Evolutionary conservation across 2,113 vertebrate genomes (phyloP), one percentile per base, ranked within the genome.

Genomic region (Sceloporus tristichus): DNA sequence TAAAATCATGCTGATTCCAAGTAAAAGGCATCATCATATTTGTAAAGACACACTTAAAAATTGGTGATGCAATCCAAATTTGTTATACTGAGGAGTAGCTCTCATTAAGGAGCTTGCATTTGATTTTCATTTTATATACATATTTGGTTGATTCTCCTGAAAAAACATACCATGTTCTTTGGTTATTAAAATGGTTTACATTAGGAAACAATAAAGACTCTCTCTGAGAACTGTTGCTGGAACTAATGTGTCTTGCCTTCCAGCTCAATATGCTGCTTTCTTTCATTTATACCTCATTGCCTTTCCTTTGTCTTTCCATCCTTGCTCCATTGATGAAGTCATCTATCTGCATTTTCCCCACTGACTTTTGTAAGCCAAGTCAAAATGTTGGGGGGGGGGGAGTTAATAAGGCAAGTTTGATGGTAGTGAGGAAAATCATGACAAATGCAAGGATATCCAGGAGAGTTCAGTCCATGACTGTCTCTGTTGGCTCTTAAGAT

Each of bases 301-400:
- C 81, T 87, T 87, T 81, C 79, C 78, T 87, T 87, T 87, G 86
- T 87, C 70, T 81, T 74, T 74, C 34, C 54, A 87, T 81, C 86
- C 86, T 87, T 87, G 78, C 68, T 71, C 86, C n/a, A 27, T 62
- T 87, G 86, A 87, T 87, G 86, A 87, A 87, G 86, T 87, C 86
- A 81, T 87, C 86, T 87, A 68, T 87, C 79, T 87, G 53, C 68
- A 87, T 87, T 81, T 80, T 65, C 54, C 79, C 68, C 9, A 21
- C 68, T 87, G 78, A 87, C 79, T 42, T 81, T 42, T 34, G 21
- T n/a, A 87, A 87, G 73, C 53, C 8, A 87, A 68, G 23, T 34
- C 54, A 81, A 53, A 87, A 70, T 62, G 34, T 53, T 62, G 53
- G 53, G 66, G 27, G 10, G 74, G 62, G 10, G 74, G 62, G 62